A percentile compares a stretch with the other conserved stretches of the same genome.
Conservation (phyloP, 2,797 vertebrate genomes). For the Brachymystax lenok region DNA sequence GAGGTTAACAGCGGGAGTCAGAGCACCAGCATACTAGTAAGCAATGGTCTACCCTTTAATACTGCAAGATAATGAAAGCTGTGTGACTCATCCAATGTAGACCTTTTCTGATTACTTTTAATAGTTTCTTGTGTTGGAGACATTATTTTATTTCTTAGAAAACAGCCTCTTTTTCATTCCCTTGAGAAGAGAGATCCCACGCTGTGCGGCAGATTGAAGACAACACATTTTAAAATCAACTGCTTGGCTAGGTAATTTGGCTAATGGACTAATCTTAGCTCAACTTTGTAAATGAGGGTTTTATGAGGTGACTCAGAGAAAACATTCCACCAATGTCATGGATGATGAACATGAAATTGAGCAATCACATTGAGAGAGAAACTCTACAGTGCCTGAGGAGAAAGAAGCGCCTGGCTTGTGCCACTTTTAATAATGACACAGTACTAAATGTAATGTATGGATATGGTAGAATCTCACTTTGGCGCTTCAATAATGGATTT, state of each 20-base stretch:
- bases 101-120: not conserved
- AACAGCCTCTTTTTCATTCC: not conserved
- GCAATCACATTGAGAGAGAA: conserved; percentile 64
- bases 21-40: not conserved
- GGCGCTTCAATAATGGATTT: not conserved
- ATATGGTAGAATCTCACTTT: conserved; percentile 4
- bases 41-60: not conserved
- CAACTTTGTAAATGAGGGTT: conserved; percentile 80
- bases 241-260: conserved; percentile 81
- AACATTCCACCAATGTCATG: conserved; percentile 77
- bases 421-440: conserved; percentile 67
- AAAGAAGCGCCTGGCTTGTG: conserved; percentile 58
- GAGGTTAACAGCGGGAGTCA: not conserved
- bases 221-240: conserved; percentile 75
- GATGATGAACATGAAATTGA: conserved; percentile 79
- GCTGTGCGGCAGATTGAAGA: conserved; percentile 80
- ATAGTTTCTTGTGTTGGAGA: conserved; percentile 4
- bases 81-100: not conserved
- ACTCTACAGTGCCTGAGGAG: conserved; percentile 58
- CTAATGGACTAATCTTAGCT: conserved; percentile 82
- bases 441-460: conserved; percentile 44
- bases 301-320: conserved; percentile 77
- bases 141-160: not conserved
- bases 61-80: not conserved
- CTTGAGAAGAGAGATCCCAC: conserved; percentile 56